Evolutionary conservation across 2,113 vertebrate genomes (phyloP).

Genomic region (Illadopsis cleaveri): DNA sequence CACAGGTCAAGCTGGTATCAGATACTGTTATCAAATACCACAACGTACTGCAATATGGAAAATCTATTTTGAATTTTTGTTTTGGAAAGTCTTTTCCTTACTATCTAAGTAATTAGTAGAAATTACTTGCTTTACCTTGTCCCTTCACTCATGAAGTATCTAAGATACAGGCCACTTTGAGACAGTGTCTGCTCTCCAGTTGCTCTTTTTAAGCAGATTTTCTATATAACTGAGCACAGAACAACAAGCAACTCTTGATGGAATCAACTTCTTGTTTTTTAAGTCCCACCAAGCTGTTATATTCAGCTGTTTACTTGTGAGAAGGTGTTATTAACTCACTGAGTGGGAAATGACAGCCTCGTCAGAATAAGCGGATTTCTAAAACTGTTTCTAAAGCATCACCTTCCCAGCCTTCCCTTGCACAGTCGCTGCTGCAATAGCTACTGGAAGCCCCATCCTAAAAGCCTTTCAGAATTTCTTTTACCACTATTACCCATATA

Average conservation of each 20-base stretch:
- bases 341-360: not conserved
- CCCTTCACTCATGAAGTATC: not conserved
- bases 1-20: not conserved
- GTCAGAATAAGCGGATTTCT: not conserved
- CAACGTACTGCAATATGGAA: not conserved
- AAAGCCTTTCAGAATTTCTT: not conserved
- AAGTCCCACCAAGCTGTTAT: not conserved
- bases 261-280: not conserved
- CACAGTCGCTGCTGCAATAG: not conserved
- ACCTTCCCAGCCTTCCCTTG: not conserved
- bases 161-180: not conserved
- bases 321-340: not conserved
- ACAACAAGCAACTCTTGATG: not conserved
- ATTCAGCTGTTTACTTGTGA: not conserved
- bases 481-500: not conserved
- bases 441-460: not conserved
- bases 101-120: not conserved
- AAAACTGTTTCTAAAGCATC: not conserved
- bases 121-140: not conserved
- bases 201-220: not conserved
- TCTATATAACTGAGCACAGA: not conserved
- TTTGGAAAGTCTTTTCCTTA: not conserved
- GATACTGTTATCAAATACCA: not conserved
- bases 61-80: not conserved
- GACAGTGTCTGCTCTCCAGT: not conserved